Conservation (phyloP, 2,888 invertebrate species). For the Synergus itoensis region DNA sequence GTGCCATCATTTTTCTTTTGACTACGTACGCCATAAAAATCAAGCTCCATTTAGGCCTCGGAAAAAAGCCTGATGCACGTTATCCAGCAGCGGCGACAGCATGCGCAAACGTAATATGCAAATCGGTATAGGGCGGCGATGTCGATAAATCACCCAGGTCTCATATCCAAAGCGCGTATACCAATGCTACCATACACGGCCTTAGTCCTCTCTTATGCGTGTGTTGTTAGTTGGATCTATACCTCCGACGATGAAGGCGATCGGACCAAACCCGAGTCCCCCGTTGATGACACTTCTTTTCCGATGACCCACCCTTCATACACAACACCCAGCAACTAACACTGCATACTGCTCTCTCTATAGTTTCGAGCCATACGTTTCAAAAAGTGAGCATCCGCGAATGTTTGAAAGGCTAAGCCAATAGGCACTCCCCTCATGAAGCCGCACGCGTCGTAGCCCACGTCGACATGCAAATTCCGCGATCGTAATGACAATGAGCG, state of each 20-base stretch:
- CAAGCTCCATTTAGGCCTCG: slow-evolving; percentile 34
- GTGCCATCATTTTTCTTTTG: slow-evolving; percentile 21
- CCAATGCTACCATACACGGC: slow-evolving; percentile 17
- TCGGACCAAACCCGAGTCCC: slow-evolving; percentile 26
- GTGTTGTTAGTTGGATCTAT: not conserved
- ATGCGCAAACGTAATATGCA: slow-evolving; percentile 64
- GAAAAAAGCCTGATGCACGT: slow-evolving; percentile 27
- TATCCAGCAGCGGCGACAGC: slow-evolving; percentile 47
- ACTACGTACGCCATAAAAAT: slow-evolving; percentile 29
- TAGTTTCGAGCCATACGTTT: slow-evolving; percentile 19
- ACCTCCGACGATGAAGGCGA: slow-evolving; percentile 21
- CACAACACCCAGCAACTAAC: not conserved
- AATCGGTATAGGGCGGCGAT: slow-evolving; percentile 63
- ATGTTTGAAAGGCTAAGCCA: slow-evolving; percentile 35
- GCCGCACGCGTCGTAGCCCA: slow-evolving; percentile 43
- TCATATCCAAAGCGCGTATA: slow-evolving; percentile 63
- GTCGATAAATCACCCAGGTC: slow-evolving; percentile 70
- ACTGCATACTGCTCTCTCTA: not conserved
- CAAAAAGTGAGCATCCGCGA: slow-evolving; percentile 35
- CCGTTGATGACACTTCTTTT: slow-evolving; percentile 56
- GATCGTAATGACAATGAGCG: slow-evolving; percentile 62
- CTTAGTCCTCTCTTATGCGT: slow-evolving; percentile 1
- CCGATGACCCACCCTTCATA: slow-evolving; percentile 24
- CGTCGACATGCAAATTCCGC: slow-evolving; percentile 67
- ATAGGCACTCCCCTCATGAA: slow-evolving; percentile 27